phyloP scores from a whole-genome alignment of 2,888 invertebrate genomes.

The Nomada ruficornis region DNA sequence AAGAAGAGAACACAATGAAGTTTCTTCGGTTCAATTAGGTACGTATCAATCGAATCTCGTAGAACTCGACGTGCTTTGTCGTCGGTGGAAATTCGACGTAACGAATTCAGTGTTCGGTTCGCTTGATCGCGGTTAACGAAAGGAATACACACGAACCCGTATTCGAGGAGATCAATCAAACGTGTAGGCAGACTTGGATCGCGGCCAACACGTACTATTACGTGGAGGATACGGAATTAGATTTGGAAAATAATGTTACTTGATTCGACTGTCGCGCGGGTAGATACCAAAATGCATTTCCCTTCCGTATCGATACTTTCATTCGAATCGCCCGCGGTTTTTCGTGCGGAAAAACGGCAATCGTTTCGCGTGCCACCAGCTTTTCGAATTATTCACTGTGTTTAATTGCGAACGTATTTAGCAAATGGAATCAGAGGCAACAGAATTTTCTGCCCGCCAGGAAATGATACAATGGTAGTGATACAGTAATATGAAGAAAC shows the following conservation, averaged over 20 bases:
- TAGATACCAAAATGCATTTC: neutral
- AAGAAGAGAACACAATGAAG: neutral
- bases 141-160: slow-evolving; percentile 60
- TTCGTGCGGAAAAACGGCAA: too few relatives aligned
- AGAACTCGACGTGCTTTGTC: neutral
- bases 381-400: too few relatives aligned
- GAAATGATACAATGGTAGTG: too few relatives aligned
- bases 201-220: slow-evolving; percentile 58
- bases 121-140: slow-evolving; percentile 51
- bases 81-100: slow-evolving; percentile 32
- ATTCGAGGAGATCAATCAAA: slow-evolving; percentile 56
- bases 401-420: too few relatives aligned
- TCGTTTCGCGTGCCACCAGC: too few relatives aligned
- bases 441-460: too few relatives aligned
- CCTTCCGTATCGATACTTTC: neutral
- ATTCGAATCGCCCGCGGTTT: too few relatives aligned
- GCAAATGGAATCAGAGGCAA: too few relatives aligned
- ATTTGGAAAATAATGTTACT: slow-evolving; percentile 46
- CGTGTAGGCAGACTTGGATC: slow-evolving; percentile 57
- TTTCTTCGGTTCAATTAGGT: neutral
- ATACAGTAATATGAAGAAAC: too few relatives aligned
- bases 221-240: slow-evolving; percentile 66
- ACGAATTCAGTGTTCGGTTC: slow-evolving; percentile 36
- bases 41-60: slow-evolving; percentile 3
- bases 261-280: slow-evolving; percentile 4